These are phyloP conservation scores for Eumaeus atala DNA, from an alignment of 1,140 invertebrate species.

Conservation along the genomic window DNA sequence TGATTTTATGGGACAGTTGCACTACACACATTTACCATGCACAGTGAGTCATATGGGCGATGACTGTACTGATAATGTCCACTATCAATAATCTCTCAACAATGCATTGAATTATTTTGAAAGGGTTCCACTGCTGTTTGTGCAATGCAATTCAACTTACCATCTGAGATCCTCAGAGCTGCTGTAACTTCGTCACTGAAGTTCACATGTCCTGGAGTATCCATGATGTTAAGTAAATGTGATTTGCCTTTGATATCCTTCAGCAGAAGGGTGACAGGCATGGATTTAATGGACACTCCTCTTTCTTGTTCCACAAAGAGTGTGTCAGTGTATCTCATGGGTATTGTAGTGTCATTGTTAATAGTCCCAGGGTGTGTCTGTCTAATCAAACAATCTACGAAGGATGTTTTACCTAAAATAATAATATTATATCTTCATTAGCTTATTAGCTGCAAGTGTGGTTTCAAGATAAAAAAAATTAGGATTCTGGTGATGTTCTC, in stretches of 20 bases:
- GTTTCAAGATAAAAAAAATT: too few relatives aligned
- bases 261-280: constrained; percentile 94
- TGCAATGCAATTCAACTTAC: too few relatives aligned
- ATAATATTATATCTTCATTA: constrained; percentile 7
- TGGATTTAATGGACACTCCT: constrained; percentile 97
- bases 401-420: constrained; percentile 89
- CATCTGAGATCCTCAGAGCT: constrained; percentile 96
- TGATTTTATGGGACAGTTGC: too few relatives aligned
- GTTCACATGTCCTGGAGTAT: constrained; percentile 99
- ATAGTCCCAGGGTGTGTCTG: constrained; percentile 96
- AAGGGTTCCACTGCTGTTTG: too few relatives aligned
- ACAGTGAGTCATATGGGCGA: too few relatives aligned
- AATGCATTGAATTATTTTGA: too few relatives aligned
- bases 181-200: constrained; percentile 99
- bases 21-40: too few relatives aligned
- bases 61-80: too few relatives aligned
- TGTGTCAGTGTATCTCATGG: constrained; percentile 95
- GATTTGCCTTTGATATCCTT: constrained; percentile 96
- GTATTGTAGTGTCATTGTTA: constrained; percentile 74
- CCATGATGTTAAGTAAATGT: constrained; percentile 96
- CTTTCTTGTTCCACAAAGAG: constrained; percentile 98
- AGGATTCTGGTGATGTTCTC: too few relatives aligned
- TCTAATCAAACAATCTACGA: constrained; percentile 96
- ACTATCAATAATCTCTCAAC: too few relatives aligned
- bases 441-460: too few relatives aligned